A percentile compares a stretch with the other conserved stretches of the same genome.
Evolutionary conservation across 2,797 vertebrate species (phyloP).

Genomic region (Thamnophis elegans): DNA sequence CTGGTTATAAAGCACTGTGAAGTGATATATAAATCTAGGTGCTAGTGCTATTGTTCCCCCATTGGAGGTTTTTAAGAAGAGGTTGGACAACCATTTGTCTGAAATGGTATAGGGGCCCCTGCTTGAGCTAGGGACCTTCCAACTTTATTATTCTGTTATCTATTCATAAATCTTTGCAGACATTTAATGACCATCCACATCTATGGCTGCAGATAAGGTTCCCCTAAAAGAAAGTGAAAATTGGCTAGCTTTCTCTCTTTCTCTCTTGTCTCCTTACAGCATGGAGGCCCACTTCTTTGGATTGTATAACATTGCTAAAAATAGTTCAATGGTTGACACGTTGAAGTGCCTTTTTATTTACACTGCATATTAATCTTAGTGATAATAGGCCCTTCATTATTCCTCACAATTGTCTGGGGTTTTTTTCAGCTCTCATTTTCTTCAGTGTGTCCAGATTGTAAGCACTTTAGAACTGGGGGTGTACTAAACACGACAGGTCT

Average conservation of each 20-base stretch:
- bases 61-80: too few relatives aligned
- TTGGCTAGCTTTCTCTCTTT: background rate
- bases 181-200: background rate
- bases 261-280: background rate
- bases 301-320: conserved; percentile 51
- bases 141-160: too few relatives aligned
- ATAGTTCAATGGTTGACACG: conserved; percentile 55
- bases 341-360: conserved; percentile 47
- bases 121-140: too few relatives aligned
- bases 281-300: conserved; percentile 20
- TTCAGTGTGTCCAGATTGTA: conserved; percentile 53
- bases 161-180: background rate
- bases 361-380: conserved; percentile 32
- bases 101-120: too few relatives aligned
- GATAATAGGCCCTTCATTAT: conserved; percentile 46
- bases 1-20: too few relatives aligned
- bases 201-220: background rate
- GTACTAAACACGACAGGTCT: conserved; percentile 51
- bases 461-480: conserved; percentile 57
- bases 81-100: too few relatives aligned
- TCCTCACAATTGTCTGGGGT: conserved; percentile 40
- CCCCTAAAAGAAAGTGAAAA: background rate
- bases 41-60: too few relatives aligned
- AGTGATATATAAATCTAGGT: too few relatives aligned
- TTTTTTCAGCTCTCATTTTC: conserved; percentile 53